A percentile compares a stretch with the other conserved stretches of the same genome.
phyloP scores from a whole-genome alignment of 2,888 invertebrate genomes.

The Leucozona laternaria region DNA sequence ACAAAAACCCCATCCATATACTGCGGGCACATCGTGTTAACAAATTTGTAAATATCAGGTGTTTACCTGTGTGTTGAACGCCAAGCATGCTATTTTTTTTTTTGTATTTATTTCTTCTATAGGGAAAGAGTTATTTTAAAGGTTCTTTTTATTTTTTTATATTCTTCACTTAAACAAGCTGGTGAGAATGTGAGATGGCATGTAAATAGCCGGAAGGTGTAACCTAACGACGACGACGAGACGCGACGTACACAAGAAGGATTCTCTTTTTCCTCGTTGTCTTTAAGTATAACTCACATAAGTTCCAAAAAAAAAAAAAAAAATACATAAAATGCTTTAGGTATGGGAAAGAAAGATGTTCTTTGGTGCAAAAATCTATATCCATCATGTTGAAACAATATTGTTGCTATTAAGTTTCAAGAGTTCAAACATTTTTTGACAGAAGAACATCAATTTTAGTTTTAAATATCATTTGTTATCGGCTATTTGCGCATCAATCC shows the following conservation, averaged over 20 bases:
- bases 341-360: constrained; percentile 18
- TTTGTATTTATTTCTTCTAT: constrained; percentile 28
- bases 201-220: constrained; percentile 68
- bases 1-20: constrained; percentile 72
- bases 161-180: constrained; percentile 25
- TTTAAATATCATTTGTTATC: constrained; percentile 60
- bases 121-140: constrained; percentile 26
- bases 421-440: constrained; percentile 45
- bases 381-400: constrained; percentile 35
- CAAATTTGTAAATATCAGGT: constrained; percentile 81
- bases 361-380: constrained; percentile 37
- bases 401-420: constrained; percentile 37
- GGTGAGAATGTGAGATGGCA: constrained; percentile 57
- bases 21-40: constrained; percentile 77
- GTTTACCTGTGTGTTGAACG: constrained; percentile 77
- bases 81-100: constrained; percentile 40
- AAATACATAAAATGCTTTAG: background rate
- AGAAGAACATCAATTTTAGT: constrained; percentile 65
- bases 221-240: constrained; percentile 31
- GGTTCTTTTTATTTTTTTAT: constrained; percentile 16
- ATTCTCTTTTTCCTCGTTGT: constrained; percentile 36
- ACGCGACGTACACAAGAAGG: constrained; percentile 49
- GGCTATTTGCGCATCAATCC: constrained; percentile 26
- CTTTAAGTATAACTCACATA: constrained; percentile 6
- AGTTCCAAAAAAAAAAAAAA: constrained; percentile 1